phyloP scores from a whole-genome alignment of 2,113 vertebrate species.

The Tonatia bakeri region DNA sequence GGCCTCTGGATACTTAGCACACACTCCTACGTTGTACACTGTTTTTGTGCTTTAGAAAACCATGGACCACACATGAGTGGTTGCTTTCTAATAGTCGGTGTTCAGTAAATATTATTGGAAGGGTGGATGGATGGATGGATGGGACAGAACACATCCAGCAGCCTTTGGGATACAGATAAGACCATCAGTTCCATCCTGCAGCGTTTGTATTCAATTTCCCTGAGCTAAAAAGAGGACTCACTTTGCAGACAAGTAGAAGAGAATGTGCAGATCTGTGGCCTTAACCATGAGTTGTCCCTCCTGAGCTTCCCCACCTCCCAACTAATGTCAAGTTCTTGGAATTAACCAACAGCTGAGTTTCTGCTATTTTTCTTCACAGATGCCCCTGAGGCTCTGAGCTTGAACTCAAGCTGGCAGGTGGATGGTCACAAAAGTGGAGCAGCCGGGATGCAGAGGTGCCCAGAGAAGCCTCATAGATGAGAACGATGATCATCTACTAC shows the following conservation, averaged over 20 bases:
- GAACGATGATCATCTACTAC: neutral
- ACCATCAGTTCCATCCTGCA: neutral
- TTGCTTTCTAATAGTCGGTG: neutral
- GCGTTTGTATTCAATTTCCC: neutral
- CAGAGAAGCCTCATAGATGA: neutral
- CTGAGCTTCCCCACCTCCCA: neutral
- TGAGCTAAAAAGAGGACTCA: neutral
- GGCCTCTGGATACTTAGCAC: neutral
- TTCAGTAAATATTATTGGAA: neutral
- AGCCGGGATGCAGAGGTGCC: neutral
- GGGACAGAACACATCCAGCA: neutral
- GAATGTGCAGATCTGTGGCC: neutral
- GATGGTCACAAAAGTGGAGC: neutral
- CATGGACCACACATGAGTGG: neutral
- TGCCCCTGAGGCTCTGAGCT: neutral
- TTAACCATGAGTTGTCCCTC: neutral
- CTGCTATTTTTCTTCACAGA: neutral
- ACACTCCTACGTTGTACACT: neutral
- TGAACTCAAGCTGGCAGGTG: neutral
- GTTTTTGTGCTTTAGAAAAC: neutral
- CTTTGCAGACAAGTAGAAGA: neutral
- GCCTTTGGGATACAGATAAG: neutral
- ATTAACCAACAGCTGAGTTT: neutral
- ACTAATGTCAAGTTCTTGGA: neutral
- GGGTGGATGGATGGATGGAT: neutral